phyloP scores from a whole-genome alignment of 2,113 vertebrate genomes.

The Tachysurus vachellii region DNA sequence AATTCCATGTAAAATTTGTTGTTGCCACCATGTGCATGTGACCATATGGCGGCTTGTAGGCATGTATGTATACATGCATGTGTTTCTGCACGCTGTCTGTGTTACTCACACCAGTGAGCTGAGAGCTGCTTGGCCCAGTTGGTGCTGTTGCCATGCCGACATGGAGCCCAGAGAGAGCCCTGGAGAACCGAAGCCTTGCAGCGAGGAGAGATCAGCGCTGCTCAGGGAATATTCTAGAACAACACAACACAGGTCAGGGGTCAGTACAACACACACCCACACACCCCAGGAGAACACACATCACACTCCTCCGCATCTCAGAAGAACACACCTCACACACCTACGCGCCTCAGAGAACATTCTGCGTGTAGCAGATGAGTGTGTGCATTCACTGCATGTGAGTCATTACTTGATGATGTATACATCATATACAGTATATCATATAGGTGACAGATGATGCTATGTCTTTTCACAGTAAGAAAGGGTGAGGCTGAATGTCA shows the following conservation, averaged over 20 bases:
- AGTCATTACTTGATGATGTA: background rate
- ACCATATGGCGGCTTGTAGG: slow-evolving; percentile 39
- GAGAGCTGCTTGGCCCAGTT: slow-evolving; percentile 90
- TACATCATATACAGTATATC: background rate
- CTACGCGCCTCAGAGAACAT: slow-evolving; percentile 24
- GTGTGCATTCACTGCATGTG: background rate
- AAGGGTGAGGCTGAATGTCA: background rate
- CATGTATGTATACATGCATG: slow-evolving; percentile 48
- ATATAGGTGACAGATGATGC: background rate
- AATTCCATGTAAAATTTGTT: background rate
- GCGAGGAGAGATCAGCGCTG: slow-evolving; percentile 90
- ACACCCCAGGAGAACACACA: slow-evolving; percentile 14
- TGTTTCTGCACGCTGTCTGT: slow-evolving; percentile 39
- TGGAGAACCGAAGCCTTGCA: slow-evolving; percentile 94
- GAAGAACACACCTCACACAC: slow-evolving; percentile 49
- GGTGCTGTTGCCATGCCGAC: slow-evolving; percentile 98
- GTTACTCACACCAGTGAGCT: slow-evolving; percentile 96
- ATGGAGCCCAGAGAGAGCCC: slow-evolving; percentile 93
- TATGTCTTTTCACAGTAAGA: background rate
- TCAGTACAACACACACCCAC: slow-evolving; percentile 55
- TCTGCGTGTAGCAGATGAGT: background rate
- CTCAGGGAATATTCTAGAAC: slow-evolving; percentile 91
- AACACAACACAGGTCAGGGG: slow-evolving; percentile 58
- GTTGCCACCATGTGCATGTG: background rate
- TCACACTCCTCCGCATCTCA: slow-evolving; percentile 25